phyloP scores from a whole-genome alignment of 2,113 vertebrate species.

The Petrocephalus zakoni region DNA sequence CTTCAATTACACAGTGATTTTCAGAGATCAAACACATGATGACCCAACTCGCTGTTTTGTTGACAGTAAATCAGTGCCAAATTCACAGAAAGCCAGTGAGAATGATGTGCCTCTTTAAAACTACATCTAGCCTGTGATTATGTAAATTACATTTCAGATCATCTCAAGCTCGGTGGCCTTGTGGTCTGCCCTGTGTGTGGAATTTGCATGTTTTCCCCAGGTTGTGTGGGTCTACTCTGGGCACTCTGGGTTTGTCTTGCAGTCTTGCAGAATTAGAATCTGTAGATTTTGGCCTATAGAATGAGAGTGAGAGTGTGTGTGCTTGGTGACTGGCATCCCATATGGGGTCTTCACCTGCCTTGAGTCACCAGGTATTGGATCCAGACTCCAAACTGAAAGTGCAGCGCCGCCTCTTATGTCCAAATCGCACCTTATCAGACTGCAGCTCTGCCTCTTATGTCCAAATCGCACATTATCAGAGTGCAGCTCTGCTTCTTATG shows the following conservation, averaged over 20 bases:
- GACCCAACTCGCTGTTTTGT: not conserved
- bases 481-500: not conserved
- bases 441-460: not conserved
- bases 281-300: not conserved
- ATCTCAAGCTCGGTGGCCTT: not conserved
- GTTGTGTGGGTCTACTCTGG: not conserved
- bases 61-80: not conserved
- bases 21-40: not conserved
- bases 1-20: not conserved
- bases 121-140: not conserved
- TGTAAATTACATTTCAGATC: not conserved
- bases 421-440: too few relatives aligned
- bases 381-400: not conserved
- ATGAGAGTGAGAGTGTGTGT: not conserved
- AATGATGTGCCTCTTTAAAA: not conserved
- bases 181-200: not conserved
- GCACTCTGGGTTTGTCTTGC: not conserved
- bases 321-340: not conserved
- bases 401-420: too few relatives aligned
- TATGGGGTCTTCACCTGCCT: too few relatives aligned
- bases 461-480: not conserved
- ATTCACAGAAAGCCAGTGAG: not conserved
- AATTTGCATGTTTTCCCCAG: not conserved
- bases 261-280: not conserved
- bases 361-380: too few relatives aligned